Conservation (phyloP, 1,140 invertebrate species). For the Schlechtendalia chinensis region DNA sequence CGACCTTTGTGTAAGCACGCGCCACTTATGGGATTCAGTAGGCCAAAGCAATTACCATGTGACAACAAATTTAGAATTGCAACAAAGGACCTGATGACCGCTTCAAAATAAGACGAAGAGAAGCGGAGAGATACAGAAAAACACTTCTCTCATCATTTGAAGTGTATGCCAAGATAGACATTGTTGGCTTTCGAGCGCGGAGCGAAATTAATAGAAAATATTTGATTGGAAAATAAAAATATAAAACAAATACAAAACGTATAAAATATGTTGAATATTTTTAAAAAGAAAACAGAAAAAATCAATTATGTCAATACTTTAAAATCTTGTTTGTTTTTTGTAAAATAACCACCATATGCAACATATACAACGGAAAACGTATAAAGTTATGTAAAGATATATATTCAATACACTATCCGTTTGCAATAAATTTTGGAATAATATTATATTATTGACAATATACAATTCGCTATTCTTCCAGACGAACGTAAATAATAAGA, state of each 20-base stretch:
- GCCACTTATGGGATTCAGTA: background rate
- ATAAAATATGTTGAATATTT: background rate
- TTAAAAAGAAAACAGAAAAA: background rate
- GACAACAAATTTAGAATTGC: slow-evolving; percentile 5
- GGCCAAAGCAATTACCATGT: slow-evolving; percentile 20
- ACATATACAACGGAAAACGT: too few species aligned
- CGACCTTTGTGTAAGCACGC: slow-evolving; percentile 18
- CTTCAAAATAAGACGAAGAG: background rate
- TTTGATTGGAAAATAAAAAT: slow-evolving; percentile 20
- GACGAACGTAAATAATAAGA: too few species aligned
- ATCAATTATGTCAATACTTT: background rate
- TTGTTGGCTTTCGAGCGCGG: background rate
- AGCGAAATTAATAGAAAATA: background rate
- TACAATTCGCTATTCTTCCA: too few species aligned
- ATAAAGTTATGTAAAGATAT: too few species aligned
- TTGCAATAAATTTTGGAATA: too few species aligned
- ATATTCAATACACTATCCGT: too few species aligned
- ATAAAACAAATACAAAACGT: background rate
- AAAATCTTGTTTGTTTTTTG: too few species aligned
- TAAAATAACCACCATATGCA: too few species aligned
- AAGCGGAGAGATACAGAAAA: background rate
- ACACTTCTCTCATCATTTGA: background rate
- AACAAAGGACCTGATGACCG: background rate
- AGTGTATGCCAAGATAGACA: background rate
- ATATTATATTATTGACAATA: too few species aligned